Evolutionary conservation across 2,113 vertebrate species (phyloP).

Genomic region (Romanogobio albipinnatus): DNA sequence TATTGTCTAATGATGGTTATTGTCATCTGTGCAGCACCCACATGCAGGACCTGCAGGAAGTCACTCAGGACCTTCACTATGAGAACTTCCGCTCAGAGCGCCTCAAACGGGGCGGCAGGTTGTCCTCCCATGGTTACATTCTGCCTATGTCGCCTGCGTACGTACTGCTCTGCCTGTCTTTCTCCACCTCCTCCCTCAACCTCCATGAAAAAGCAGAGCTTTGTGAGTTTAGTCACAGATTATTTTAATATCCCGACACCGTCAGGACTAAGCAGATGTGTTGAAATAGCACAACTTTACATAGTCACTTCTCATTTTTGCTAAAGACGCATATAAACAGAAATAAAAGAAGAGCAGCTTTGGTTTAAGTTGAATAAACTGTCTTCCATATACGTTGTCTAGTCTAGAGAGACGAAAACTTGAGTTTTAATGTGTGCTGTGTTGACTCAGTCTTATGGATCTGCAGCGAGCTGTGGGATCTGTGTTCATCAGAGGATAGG

Average conservation of each 20-base stretch:
- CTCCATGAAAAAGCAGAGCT: not conserved
- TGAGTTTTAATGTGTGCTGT: not conserved
- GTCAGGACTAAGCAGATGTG: not conserved
- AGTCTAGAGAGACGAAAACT: not conserved
- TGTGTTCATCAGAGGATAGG: slow-evolving; percentile 5
- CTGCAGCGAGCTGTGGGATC: not conserved
- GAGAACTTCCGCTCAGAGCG: slow-evolving; percentile 99
- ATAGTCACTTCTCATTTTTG: slow-evolving; percentile 22
- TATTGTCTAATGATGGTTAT: slow-evolving; percentile 3
- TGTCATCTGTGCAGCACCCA: slow-evolving; percentile 82
- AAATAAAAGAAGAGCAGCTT: not conserved
- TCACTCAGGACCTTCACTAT: slow-evolving; percentile 98
- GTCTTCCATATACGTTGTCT: not conserved
- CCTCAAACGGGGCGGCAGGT: slow-evolving; percentile 96
- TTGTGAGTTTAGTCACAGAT: not conserved
- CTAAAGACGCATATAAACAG: not conserved
- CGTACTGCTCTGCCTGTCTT: slow-evolving; percentile 71
- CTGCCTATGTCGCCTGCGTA: slow-evolving; percentile 77
- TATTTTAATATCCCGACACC: not conserved
- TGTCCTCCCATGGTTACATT: slow-evolving; percentile 75
- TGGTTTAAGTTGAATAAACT: not conserved
- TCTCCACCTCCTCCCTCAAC: slow-evolving; percentile 66
- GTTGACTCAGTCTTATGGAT: not conserved
- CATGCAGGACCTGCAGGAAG: slow-evolving; percentile 99
- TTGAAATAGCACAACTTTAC: not conserved